phyloP scores from a whole-genome alignment of 2,113 vertebrate species.

The Rhinopomastus cyanomelas region DNA sequence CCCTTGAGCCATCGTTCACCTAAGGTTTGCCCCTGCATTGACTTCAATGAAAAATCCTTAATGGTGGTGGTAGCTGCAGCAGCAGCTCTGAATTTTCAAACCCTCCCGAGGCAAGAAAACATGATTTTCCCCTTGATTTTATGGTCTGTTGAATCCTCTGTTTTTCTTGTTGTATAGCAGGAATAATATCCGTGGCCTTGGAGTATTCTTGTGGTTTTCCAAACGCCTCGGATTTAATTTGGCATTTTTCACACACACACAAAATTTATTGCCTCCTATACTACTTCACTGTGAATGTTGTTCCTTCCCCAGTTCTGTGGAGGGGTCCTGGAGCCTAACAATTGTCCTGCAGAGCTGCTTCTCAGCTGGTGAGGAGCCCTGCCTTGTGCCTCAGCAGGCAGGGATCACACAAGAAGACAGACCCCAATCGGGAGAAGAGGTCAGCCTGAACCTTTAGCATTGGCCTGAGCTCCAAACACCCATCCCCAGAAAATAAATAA shows the following conservation, averaged over 20 bases:
- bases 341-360: not conserved
- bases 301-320: not conserved
- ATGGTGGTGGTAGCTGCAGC: not conserved
- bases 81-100: conserved; percentile 43
- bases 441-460: conserved; percentile 1
- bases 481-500: conserved; percentile 17
- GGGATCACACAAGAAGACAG: not conserved
- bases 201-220: conserved; percentile 56
- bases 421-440: not conserved
- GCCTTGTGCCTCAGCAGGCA: not conserved
- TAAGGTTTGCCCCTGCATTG: conserved; percentile 39
- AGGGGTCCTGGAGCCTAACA: conserved; percentile 14
- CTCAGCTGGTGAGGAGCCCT: conserved; percentile 28
- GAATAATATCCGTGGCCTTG: conserved; percentile 35
- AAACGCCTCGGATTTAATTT: conserved; percentile 48
- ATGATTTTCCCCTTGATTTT: conserved; percentile 64
- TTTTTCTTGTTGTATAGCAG: conserved; percentile 54
- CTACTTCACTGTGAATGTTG: not conserved
- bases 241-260: not conserved
- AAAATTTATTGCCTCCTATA: not conserved
- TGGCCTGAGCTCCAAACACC: conserved; percentile 8
- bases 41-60: conserved; percentile 54
- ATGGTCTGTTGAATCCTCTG: conserved; percentile 66
- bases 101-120: conserved; percentile 62
- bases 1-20: conserved; percentile 12